Conservation (phyloP, 2,797 vertebrate genomes). For the Chloroceryle amazona region DNA sequence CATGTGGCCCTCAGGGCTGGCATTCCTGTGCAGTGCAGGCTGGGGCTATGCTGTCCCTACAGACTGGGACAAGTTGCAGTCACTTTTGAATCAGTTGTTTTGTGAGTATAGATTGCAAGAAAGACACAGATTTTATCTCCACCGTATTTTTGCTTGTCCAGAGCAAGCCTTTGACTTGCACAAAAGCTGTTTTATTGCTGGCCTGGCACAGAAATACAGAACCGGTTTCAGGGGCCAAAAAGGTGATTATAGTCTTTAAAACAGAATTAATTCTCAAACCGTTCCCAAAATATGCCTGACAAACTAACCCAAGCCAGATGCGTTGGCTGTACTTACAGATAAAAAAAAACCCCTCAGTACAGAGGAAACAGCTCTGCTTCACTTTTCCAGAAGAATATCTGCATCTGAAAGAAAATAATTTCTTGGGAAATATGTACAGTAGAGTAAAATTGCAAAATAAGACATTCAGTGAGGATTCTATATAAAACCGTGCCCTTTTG, state of each 20-base stretch:
- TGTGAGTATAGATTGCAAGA: background rate
- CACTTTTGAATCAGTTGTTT: background rate
- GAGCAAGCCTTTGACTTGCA: background rate
- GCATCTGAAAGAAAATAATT: slow-evolving; percentile 80
- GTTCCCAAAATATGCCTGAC: slow-evolving; percentile 13
- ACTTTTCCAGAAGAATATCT: slow-evolving; percentile 74
- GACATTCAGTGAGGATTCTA: slow-evolving; percentile 68
- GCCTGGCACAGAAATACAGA: background rate
- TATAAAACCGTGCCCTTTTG: slow-evolving; percentile 73
- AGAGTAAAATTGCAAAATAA: slow-evolving; percentile 82
- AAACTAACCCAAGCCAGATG: background rate
- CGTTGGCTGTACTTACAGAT: background rate
- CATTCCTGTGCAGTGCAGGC: accelerated
- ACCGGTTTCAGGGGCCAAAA: background rate
- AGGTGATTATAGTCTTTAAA: slow-evolving; percentile 42
- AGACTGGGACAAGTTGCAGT: background rate
- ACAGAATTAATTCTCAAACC: slow-evolving; percentile 9
- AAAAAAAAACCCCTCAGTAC: background rate
- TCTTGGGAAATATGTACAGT: slow-evolving; percentile 70
- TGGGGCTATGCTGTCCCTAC: background rate
- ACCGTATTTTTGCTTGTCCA: background rate
- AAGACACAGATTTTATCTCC: background rate
- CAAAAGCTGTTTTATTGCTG: background rate
- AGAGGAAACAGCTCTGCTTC: slow-evolving; percentile 48
- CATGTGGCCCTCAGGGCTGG: background rate